A percentile compares a stretch with the other conserved stretches of the same genome.
These are phyloP conservation scores for Aramus guarauna DNA, from an alignment of 2,113 vertebrate species.

Conservation along the genomic window DNA sequence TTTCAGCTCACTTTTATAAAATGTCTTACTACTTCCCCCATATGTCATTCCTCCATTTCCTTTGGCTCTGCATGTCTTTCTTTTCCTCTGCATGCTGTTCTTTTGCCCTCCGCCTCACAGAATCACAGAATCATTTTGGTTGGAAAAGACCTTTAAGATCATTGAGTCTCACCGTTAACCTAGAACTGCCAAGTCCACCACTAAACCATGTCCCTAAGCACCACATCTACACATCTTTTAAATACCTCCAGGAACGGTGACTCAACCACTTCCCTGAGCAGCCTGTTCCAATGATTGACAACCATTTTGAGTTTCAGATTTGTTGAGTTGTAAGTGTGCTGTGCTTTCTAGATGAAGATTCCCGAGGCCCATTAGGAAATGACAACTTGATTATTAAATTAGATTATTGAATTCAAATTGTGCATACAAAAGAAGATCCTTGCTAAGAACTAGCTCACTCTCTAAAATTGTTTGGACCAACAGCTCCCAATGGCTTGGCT, in stretches of 20 bases:
- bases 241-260: no score
- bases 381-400: not conserved
- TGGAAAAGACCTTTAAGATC: no score
- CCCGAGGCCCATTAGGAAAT: not conserved
- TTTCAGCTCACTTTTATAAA: not conserved
- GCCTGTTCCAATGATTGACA: no score
- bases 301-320: not conserved
- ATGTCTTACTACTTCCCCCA: not conserved
- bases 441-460: not conserved
- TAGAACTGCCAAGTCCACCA: no score
- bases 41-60: not conserved
- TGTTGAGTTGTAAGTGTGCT: not conserved
- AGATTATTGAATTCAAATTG: not conserved
- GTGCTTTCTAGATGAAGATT: not conserved
- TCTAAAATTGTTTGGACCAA: not conserved
- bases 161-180: no score
- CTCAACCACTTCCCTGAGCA: no score
- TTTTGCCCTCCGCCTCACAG: not conserved
- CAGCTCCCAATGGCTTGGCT: not conserved
- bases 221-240: no score
- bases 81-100: not conserved
- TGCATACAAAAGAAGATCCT: not conserved
- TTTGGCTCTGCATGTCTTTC: not conserved
- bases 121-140: no score
- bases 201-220: no score